phyloP scores from a whole-genome alignment of 1,140 invertebrate genomes.

The Drosophila equinoxialis region DNA sequence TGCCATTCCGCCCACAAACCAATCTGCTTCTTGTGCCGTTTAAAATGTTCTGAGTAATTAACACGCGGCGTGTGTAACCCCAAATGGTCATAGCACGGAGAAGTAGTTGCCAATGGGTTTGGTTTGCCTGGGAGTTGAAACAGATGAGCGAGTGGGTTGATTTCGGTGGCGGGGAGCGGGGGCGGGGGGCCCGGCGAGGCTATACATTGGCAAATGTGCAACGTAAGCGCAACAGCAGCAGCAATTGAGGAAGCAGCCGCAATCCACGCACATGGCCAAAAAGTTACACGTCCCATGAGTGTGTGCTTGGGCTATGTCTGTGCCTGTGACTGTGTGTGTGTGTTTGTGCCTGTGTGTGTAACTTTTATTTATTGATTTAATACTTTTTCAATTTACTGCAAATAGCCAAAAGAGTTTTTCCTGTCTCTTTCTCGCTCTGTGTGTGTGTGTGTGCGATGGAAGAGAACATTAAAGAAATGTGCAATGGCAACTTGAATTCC shows the following conservation, averaged over 20 bases:
- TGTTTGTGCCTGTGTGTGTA: constrained; percentile 51
- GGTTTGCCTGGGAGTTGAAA: no score
- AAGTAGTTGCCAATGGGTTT: not conserved
- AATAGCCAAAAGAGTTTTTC: constrained; percentile 71
- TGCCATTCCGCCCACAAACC: constrained; percentile 14
- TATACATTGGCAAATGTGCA: constrained; percentile 58
- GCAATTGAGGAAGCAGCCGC: not conserved
- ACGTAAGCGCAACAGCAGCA: constrained; percentile 57
- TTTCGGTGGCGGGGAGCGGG: not conserved
- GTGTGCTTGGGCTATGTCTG: constrained; percentile 3
- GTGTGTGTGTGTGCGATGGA: constrained; percentile 38
- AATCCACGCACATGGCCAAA: constrained; percentile 51
- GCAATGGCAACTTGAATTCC: constrained; percentile 9
- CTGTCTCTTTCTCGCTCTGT: constrained; percentile 8
- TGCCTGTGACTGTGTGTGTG: constrained; percentile 14
- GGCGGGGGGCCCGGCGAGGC: not conserved
- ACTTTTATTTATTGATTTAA: constrained; percentile 81
- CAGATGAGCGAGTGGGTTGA: not conserved
- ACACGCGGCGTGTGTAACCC: constrained; percentile 76
- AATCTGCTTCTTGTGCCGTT: constrained; percentile 55
- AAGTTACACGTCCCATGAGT: constrained; percentile 57
- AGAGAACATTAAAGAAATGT: constrained; percentile 43
- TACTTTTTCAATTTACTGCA: constrained; percentile 80
- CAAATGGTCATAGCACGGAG: constrained; percentile 56
- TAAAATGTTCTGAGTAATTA: constrained; percentile 80